Conservation (phyloP, 2,113 vertebrate species). For the Sinocyclocheilus maitianheensis region DNA sequence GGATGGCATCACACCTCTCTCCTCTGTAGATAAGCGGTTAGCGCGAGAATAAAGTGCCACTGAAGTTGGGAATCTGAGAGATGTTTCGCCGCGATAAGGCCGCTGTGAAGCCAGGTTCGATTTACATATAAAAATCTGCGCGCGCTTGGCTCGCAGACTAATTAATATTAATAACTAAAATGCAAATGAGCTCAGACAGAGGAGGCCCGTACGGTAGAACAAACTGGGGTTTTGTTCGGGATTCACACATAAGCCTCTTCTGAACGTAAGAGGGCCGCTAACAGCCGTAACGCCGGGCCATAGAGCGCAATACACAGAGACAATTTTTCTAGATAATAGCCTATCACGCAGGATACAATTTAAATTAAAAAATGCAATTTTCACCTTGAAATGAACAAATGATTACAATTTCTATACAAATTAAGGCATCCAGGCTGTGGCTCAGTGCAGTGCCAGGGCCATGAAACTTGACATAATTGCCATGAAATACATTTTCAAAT, state of each 20-base stretch:
- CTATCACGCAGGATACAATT: conserved; percentile 99
- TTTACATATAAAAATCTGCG: conserved; percentile 76
- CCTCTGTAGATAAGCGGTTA: conserved; percentile 53
- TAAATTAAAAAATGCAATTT: conserved; percentile 99
- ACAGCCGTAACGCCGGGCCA: conserved; percentile 91
- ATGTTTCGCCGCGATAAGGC: conserved; percentile 70
- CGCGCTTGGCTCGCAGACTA: conserved; percentile 73
- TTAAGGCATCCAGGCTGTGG: conserved; percentile 99
- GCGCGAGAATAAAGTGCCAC: conserved; percentile 55
- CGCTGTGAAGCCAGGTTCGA: conserved; percentile 68
- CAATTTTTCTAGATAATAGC: conserved; percentile 99
- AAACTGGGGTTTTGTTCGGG: conserved; percentile 83
- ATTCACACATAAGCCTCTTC: conserved; percentile 89
- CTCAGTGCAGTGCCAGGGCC: conserved; percentile 96
- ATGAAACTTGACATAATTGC: conserved; percentile 99
- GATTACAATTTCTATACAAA: conserved; percentile 99
- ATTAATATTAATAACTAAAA: conserved; percentile 87
- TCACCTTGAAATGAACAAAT: conserved; percentile 99
- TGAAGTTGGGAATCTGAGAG: conserved; percentile 75
- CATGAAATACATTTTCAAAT: conserved; percentile 99
- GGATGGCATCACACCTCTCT: conserved; percentile 18
- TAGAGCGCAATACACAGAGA: conserved; percentile 93
- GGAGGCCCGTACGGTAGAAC: conserved; percentile 69
- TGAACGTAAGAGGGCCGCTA: conserved; percentile 93
- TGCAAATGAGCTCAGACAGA: conserved; percentile 72